Evolutionary conservation across 2,888 invertebrate genomes (phyloP).

Genomic region (Drosophila parthenogenetica): DNA sequence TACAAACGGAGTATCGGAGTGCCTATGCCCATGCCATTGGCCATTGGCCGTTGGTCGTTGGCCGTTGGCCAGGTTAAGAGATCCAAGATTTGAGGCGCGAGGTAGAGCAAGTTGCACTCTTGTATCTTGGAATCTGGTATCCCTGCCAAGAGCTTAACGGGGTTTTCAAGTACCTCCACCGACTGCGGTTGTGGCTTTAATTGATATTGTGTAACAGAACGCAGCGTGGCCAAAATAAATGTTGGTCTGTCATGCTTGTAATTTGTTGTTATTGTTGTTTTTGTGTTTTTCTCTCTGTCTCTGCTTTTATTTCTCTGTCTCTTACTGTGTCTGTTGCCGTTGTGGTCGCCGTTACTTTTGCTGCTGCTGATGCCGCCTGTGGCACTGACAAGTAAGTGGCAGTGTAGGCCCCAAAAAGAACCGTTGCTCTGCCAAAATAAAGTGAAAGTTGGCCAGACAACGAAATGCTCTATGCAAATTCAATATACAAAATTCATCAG

Average conservation of each 20-base stretch:
- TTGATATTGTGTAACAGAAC: constrained; percentile 81
- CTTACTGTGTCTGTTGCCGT: constrained; percentile 12
- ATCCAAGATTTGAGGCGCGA: constrained; percentile 50
- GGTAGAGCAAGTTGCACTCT: constrained; percentile 70
- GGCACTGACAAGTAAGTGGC: constrained; percentile 40
- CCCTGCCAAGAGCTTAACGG: constrained; percentile 69
- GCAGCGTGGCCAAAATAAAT: constrained; percentile 66
- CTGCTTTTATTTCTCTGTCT: neutral
- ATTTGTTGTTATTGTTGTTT: constrained; percentile 51
- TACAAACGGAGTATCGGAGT: neutral
- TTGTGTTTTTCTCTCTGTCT: neutral
- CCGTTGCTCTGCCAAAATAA: constrained; percentile 76
- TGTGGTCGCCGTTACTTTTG: constrained; percentile 22
- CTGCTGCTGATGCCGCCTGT: constrained; percentile 34
- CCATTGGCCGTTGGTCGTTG: constrained; percentile 32
- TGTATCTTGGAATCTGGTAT: constrained; percentile 54
- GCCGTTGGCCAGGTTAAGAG: constrained; percentile 55
- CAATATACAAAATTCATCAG: constrained; percentile 55
- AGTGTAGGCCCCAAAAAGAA: constrained; percentile 63
- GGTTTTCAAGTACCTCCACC: constrained; percentile 71
- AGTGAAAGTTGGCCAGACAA: constrained; percentile 70
- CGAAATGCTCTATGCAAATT: constrained; percentile 68
- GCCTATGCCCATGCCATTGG: constrained; percentile 22
- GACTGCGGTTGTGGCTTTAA: constrained; percentile 54
- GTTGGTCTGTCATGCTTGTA: constrained; percentile 66